These are phyloP conservation scores for Ochropleura leucogaster DNA, from an alignment of 2,888 invertebrate genomes.

Conservation along the genomic window DNA sequence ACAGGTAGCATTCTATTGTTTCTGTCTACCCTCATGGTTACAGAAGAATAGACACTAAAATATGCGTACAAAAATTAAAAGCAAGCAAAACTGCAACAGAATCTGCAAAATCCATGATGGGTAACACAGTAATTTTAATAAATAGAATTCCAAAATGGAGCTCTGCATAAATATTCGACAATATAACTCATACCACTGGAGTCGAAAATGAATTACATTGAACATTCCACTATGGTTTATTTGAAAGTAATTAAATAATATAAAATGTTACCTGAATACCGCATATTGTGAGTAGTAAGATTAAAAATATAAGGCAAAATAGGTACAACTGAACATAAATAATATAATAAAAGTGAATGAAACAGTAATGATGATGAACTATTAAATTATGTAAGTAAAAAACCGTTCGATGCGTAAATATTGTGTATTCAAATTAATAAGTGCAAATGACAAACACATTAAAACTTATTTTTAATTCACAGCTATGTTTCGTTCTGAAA, in stretches of 20 bases:
- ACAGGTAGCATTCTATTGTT: neutral
- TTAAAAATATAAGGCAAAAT: no score
- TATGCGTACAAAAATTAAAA: neutral
- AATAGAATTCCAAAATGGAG: neutral
- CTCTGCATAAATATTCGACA: neutral
- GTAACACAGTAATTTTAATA: neutral
- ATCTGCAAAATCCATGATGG: neutral
- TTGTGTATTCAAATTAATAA: neutral
- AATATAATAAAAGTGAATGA: no score
- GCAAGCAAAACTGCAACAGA: neutral
- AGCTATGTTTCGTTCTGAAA: neutral
- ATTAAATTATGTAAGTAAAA: neutral
- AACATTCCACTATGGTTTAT: neutral
- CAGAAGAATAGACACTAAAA: neutral
- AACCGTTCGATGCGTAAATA: neutral
- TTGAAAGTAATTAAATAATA: neutral
- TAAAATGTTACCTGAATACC: neutral
- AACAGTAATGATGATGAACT: no score
- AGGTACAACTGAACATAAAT: no score
- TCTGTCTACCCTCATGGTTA: neutral
- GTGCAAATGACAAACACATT: neutral
- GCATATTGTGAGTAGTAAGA: neutral
- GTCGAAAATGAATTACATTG: neutral
- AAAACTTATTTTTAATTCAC: neutral
- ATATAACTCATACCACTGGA: neutral